Evolutionary conservation across 1,140 invertebrate genomes (phyloP).

Genomic region (Panagrolaimus sp.): DNA sequence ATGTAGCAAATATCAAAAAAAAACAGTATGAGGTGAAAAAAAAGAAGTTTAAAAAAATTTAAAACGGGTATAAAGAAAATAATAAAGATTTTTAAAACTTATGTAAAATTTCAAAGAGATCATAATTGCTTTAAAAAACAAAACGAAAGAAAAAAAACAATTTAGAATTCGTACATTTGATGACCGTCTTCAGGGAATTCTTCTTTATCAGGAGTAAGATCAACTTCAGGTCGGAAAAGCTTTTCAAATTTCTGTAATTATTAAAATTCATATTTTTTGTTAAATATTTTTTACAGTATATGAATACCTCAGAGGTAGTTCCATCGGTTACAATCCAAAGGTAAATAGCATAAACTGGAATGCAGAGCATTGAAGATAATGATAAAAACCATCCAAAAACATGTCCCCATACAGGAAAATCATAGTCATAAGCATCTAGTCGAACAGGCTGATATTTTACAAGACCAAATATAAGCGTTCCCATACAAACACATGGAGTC

Average conservation of each 20-base stretch:
- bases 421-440: conserved; percentile 69
- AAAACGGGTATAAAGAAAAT: no score
- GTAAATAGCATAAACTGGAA: conserved; percentile 72
- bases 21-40: no score
- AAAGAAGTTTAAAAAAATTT: no score
- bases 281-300: no score
- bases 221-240: conserved; percentile 51
- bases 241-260: conserved; percentile 51
- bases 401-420: conserved; percentile 91
- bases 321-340: conserved; percentile 56
- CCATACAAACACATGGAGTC: conserved; percentile 51
- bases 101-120: no score
- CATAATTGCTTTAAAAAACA: no score
- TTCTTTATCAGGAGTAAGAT: conserved; percentile 30
- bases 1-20: no score
- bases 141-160: no score
- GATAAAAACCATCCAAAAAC: conserved; percentile 87
- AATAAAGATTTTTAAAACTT: no score
- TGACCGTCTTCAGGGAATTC: conserved; percentile 24
- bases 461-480: conserved; percentile 89
- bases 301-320: conserved; percentile 47
- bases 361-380: conserved; percentile 90
- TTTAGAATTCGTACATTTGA: conserved; percentile 28
- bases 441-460: conserved; percentile 83
- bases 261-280: no score